Base-by-base conservation (phyloP, 2,888 invertebrate genomes). In the Drosophila conformis region DNA sequence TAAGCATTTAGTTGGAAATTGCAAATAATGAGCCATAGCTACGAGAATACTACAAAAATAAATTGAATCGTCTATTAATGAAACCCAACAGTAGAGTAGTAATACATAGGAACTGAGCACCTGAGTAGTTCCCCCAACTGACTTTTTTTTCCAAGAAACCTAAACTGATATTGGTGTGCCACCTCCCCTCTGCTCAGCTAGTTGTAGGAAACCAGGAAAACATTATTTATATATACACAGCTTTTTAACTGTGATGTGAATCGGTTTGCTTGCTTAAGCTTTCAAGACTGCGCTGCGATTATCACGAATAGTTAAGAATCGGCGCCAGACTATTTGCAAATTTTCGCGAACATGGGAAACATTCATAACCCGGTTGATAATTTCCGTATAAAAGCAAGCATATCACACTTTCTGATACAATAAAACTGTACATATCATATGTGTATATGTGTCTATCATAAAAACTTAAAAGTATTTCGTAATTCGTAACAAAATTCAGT, bases 241-340 rank as follows among this genome's bases (percentile, higher is more conserved):
- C 4, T 29, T 36, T n/a, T 36, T 5, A 15, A 27, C 8, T 10
- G 10, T 1, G 36, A 18, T 68, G 67, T 65, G 69, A 78, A 74
- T 65, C 67, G 67, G 21, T 56, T 78, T 8, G 67, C 10, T 73
- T 78, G 73, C 73, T 51, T 35, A 7, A 54, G 21, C 38, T 76
- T 33, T 40, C 11, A 40, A 57, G 46, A 29, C 15, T 8, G 25
- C 54, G 18, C 35, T 57, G 51, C 62, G 64, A 75, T 86, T 83
- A 86, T 86, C 65, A 56, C 58, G 69, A 83, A 81, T 49, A 68
- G 80, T 69, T 69, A 73, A 64, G 71, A 69, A 69, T 58, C 62
- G 83, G 86, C 86, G 86, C 83, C 86, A 73, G 52, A 46, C 33
- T 40, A 71, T 70, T 68, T 38, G n/a, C 21, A 21, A 48, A 60